These are phyloP conservation scores for Eubasilissa regina DNA, from an alignment of 1,140 invertebrate species.

Conservation along the genomic window DNA sequence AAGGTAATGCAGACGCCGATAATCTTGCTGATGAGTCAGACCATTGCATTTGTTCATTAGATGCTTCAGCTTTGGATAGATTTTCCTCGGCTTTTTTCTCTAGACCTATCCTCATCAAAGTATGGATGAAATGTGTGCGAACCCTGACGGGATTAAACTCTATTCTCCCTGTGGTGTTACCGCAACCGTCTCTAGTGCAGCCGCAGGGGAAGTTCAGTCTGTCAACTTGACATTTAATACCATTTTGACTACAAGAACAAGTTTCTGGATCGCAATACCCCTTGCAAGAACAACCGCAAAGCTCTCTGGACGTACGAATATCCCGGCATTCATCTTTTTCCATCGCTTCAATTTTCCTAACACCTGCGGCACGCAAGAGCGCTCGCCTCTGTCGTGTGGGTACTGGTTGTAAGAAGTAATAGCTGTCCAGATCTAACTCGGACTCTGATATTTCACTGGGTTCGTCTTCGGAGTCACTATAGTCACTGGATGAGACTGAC, in stretches of 20 bases:
- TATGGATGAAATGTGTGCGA: slow-evolving; percentile 97
- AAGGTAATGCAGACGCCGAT: slow-evolving; percentile 32
- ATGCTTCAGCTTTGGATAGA: slow-evolving; percentile 48
- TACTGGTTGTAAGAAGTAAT: slow-evolving; percentile 94
- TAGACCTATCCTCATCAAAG: slow-evolving; percentile 93
- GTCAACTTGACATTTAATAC: slow-evolving; percentile 98
- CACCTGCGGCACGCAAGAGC: slow-evolving; percentile 89
- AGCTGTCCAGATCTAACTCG: slow-evolving; percentile 91
- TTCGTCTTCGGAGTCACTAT: slow-evolving; percentile 86
- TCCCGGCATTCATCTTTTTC: slow-evolving; percentile 96
- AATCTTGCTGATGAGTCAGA: slow-evolving; percentile 47
- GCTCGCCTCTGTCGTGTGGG: slow-evolving; percentile 91
- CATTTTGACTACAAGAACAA: slow-evolving; percentile 93
- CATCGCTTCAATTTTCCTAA: slow-evolving; percentile 92
- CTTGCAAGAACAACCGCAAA: slow-evolving; percentile 96
- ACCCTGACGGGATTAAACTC: slow-evolving; percentile 97
- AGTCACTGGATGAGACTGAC: slow-evolving; percentile 80
- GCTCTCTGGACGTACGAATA: slow-evolving; percentile 92
- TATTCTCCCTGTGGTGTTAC: slow-evolving; percentile 92
- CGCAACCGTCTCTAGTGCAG: slow-evolving; percentile 94
- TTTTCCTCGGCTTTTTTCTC: slow-evolving; percentile 77
- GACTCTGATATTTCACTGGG: slow-evolving; percentile 87
- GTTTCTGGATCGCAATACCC: slow-evolving; percentile 95
- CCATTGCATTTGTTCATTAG: slow-evolving; percentile 52
- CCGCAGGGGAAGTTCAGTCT: slow-evolving; percentile 96